Evolutionary conservation across 2,113 vertebrate species (phyloP).

Genomic region (Galbula dea): DNA sequence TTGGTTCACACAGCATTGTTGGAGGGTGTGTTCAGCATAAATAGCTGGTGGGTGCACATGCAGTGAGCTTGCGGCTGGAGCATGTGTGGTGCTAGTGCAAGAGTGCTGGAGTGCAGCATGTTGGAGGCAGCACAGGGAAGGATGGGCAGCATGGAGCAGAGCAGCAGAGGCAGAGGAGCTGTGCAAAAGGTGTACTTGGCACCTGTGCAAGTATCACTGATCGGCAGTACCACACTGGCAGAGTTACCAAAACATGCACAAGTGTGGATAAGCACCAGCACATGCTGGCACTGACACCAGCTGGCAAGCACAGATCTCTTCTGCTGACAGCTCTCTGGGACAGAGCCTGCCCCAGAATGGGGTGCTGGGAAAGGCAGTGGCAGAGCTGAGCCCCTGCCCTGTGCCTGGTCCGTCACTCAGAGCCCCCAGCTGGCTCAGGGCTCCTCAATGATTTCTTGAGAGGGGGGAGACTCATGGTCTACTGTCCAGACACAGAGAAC

Average conservation of each 20-base stretch:
- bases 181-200: not conserved
- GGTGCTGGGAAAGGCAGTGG: accelerated
- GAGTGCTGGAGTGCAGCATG: accelerated
- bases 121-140: accelerated
- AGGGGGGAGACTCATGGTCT: not conserved
- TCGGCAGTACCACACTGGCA: not conserved
- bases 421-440: not conserved
- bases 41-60: accelerated
- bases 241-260: not conserved
- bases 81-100: accelerated
- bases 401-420: accelerated
- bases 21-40: not conserved
- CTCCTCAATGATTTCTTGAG: not conserved
- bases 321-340: not conserved
- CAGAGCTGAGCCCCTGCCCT: not conserved
- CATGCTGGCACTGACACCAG: accelerated
- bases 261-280: accelerated
- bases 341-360: not conserved
- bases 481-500: accelerated
- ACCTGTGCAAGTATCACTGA: accelerated
- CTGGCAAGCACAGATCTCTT: accelerated
- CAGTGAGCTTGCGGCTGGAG: not conserved
- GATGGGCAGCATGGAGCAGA: not conserved
- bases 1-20: accelerated
- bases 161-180: not conserved